These are phyloP conservation scores for Cottoperca gobio DNA, from an alignment of 2,797 vertebrate genomes.

Conservation along the genomic window DNA sequence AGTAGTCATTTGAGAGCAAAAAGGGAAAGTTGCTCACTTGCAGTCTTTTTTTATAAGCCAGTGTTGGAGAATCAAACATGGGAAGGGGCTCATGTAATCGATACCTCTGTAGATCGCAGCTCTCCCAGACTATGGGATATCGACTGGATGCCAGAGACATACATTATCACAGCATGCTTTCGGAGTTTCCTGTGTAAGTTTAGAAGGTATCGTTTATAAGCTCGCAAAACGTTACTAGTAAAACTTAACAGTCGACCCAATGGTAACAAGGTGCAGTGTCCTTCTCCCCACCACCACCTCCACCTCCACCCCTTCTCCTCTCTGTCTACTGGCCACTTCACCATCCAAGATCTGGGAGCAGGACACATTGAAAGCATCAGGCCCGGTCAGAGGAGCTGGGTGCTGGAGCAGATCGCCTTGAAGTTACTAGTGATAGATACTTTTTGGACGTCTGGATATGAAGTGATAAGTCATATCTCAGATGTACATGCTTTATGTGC, in stretches of 20 bases:
- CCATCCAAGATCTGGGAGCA: constrained; percentile 57
- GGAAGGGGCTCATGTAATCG: constrained; percentile 75
- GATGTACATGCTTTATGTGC: not conserved
- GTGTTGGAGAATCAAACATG: constrained; percentile 65
- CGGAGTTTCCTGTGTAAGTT: constrained; percentile 82
- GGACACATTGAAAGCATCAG: constrained; percentile 81
- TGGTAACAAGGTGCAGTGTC: constrained; percentile 81
- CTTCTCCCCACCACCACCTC: constrained; percentile 19
- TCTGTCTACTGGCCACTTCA: constrained; percentile 60
- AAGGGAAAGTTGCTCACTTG: not conserved
- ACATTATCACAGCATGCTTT: constrained; percentile 83
- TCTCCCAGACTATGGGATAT: constrained; percentile 73
- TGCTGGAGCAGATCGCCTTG: constrained; percentile 19
- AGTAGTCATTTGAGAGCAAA: constrained; percentile 2
- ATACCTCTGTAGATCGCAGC: constrained; percentile 71
- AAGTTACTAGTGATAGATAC: not conserved
- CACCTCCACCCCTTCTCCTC: constrained; percentile 16
- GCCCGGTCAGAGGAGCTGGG: constrained; percentile 44
- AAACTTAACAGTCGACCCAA: constrained; percentile 86
- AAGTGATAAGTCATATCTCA: not conserved
- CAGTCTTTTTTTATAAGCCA: constrained; percentile 50
- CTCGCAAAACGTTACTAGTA: constrained; percentile 86
- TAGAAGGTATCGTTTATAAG: constrained; percentile 85
- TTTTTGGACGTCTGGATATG: constrained; percentile 5
- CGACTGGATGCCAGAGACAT: constrained; percentile 80